These are phyloP conservation scores for Eubasilissa splendida DNA, from an alignment of 2,888 invertebrate genomes.

Conservation along the genomic window DNA sequence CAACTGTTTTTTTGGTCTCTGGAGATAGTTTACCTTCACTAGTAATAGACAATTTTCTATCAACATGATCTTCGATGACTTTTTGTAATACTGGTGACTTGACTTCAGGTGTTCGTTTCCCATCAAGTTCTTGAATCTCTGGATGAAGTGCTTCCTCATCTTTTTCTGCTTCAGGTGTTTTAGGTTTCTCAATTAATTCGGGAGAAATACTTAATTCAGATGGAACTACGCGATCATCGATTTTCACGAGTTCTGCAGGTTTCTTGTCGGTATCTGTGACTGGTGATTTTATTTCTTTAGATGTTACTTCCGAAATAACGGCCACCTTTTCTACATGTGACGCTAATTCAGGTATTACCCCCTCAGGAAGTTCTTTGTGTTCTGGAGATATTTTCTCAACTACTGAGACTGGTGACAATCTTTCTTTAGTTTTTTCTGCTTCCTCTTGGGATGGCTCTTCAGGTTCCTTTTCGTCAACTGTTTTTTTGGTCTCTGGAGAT, in stretches of 20 bases:
- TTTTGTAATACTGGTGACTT: not conserved
- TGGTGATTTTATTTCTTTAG: too few relatives aligned
- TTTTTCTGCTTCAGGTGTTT: conserved; percentile 64
- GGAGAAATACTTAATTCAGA: not conserved
- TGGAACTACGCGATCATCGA: not conserved
- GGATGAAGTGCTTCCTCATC: not conserved
- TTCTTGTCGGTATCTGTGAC: too few relatives aligned
- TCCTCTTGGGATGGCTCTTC: too few relatives aligned
- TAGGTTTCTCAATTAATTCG: conserved; percentile 42
- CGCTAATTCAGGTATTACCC: not conserved
- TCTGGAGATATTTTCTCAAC: conserved; percentile 6
- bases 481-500: too few relatives aligned
- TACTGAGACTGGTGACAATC: not conserved
- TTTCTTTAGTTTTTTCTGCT: too few relatives aligned
- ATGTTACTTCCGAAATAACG: not conserved
- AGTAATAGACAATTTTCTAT: not conserved
- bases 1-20: conserved; percentile 60
- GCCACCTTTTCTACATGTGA: not conserved
- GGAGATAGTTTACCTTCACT: too few relatives aligned
- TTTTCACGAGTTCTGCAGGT: too few relatives aligned
- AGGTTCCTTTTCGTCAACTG: too few relatives aligned
- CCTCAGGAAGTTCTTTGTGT: not conserved
- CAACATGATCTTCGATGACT: not conserved
- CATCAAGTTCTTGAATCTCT: not conserved
- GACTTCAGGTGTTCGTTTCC: not conserved